A percentile compares a stretch with the other conserved stretches of the same genome.
These are phyloP conservation scores for Merluccius polli DNA, from an alignment of 2,797 vertebrate species.

Conservation along the genomic window DNA sequence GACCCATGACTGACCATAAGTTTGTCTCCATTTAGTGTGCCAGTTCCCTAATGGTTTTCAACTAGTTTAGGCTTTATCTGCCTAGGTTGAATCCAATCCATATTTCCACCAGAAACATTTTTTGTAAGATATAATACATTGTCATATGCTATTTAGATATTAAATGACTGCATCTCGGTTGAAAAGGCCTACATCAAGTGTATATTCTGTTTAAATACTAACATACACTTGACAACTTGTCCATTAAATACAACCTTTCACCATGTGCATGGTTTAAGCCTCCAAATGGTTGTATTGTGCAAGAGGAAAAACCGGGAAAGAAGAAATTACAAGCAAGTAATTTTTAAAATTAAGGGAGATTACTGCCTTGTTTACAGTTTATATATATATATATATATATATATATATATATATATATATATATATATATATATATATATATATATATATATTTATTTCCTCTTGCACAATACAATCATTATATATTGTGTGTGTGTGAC, in stretches of 20 bases:
- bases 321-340: neutral
- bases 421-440: no score
- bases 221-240: neutral
- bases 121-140: neutral
- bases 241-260: neutral
- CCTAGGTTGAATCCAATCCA: neutral
- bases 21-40: neutral
- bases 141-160: neutral
- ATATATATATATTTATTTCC: no score
- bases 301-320: neutral
- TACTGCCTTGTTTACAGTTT: neutral
- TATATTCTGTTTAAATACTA: neutral
- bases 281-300: neutral
- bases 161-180: neutral
- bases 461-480: no score
- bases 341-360: neutral
- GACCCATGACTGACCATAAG: neutral
- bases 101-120: neutral
- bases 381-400: no score
- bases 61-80: neutral
- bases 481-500: no score
- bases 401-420: no score
- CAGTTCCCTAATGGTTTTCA: neutral
- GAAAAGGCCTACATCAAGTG: neutral
- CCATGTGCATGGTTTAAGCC: neutral